These are phyloP conservation scores for Osmoderma eremita DNA, from an alignment of 2,888 invertebrate genomes.

Conservation along the genomic window DNA sequence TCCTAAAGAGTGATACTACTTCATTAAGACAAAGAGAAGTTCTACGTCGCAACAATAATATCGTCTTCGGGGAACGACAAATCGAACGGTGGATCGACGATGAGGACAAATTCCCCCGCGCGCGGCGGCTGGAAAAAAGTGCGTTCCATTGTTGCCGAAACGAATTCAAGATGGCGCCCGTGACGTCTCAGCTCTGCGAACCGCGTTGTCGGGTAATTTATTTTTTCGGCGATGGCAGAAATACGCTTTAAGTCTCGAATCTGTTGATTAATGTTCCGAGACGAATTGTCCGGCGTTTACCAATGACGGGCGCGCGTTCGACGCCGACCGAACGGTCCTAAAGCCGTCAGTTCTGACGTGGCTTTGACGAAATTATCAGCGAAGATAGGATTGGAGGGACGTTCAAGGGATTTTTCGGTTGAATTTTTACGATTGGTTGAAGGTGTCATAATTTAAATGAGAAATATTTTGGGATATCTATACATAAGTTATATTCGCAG, in stretches of 20 bases:
- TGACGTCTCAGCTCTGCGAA: slow-evolving; percentile 56
- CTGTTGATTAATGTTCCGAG: slow-evolving; percentile 60
- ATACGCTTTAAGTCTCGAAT: slow-evolving; percentile 59
- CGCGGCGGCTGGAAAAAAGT: slow-evolving; percentile 53
- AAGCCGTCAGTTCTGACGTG: neutral
- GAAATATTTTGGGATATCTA: too few species aligned
- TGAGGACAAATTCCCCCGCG: slow-evolving; percentile 46
- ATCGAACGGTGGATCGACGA: slow-evolving; percentile 57
- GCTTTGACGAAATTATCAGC: slow-evolving; percentile 12
- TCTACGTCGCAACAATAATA: too few species aligned
- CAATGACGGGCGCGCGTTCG: slow-evolving; percentile 55
- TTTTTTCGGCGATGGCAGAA: slow-evolving; percentile 60
- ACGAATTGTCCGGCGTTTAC: slow-evolving; percentile 57
- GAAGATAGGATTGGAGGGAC: too few species aligned
- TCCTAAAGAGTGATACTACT: too few species aligned
- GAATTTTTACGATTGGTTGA: too few species aligned
- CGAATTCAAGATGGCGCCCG: slow-evolving; percentile 62
- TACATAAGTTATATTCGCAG: too few species aligned
- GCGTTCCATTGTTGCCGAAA: slow-evolving; percentile 59
- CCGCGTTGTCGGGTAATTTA: slow-evolving; percentile 60
- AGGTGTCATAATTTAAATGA: too few species aligned
- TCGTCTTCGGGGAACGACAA: too few species aligned
- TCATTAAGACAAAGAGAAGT: too few species aligned
- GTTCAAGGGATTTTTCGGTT: too few species aligned
- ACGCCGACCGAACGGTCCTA: slow-evolving; percentile 24